phyloP scores from a whole-genome alignment of 2,113 vertebrate genomes.

The Nanorana parkeri region DNA sequence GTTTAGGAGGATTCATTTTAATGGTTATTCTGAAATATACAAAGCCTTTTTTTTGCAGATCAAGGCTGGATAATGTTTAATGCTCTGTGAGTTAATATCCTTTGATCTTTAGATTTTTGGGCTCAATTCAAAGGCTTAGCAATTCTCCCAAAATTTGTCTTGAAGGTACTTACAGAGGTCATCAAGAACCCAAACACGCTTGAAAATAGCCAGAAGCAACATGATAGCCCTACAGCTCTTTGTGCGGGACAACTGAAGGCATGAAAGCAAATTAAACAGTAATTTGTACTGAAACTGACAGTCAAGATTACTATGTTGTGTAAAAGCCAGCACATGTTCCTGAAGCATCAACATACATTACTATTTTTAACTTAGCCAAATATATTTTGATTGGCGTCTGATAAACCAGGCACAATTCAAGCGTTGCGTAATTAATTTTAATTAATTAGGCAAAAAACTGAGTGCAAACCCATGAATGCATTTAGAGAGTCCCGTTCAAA shows the following conservation, averaged over 20 bases:
- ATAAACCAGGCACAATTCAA: neutral
- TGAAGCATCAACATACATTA: neutral
- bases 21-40: slow-evolving; percentile 24
- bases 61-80: slow-evolving; percentile 52
- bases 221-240: slow-evolving; percentile 1
- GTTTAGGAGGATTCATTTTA: slow-evolving; percentile 11
- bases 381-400: neutral
- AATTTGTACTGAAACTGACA: neutral
- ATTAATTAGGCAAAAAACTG: too few relatives aligned
- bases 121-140: slow-evolving; percentile 24
- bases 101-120: slow-evolving; percentile 45
- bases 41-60: slow-evolving; percentile 28
- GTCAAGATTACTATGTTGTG: neutral
- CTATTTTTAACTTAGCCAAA: neutral
- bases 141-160: slow-evolving; percentile 16
- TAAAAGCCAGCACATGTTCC: neutral
- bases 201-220: slow-evolving; percentile 33
- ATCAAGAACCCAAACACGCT: slow-evolving; percentile 5
- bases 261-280: slow-evolving; percentile 9
- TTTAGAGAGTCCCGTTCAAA: too few relatives aligned
- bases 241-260: slow-evolving; percentile 6
- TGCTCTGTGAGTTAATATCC: slow-evolving; percentile 32
- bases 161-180: slow-evolving; percentile 21
- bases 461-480: too few relatives aligned
- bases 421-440: neutral